Conservation (phyloP, 2,888 invertebrate species). For the Hecatera dysodea region DNA sequence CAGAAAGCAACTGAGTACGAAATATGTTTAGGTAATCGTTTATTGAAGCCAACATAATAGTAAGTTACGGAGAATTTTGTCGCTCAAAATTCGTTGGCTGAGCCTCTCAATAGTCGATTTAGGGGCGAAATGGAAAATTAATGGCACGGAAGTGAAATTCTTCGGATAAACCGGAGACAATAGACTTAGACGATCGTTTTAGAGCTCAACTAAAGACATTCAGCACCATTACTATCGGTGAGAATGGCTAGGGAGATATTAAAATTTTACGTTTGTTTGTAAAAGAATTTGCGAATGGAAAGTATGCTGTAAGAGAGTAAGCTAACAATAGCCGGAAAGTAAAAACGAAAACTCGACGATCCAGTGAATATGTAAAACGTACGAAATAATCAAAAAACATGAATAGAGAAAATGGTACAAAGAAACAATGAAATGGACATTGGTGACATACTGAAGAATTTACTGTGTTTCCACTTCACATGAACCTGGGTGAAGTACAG, state of each 20-base stretch:
- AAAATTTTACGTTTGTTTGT: slow-evolving; percentile 53
- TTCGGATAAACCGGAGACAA: slow-evolving; percentile 81
- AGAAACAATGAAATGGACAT: slow-evolving; percentile 37
- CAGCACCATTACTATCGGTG: slow-evolving; percentile 67
- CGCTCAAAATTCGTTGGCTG: slow-evolving; percentile 77
- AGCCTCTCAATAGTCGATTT: slow-evolving; percentile 83
- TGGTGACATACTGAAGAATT: slow-evolving; percentile 27
- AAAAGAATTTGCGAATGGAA: slow-evolving; percentile 37
- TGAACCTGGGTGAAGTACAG: slow-evolving; percentile 2
- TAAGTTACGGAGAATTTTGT: slow-evolving; percentile 80
- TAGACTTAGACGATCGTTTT: slow-evolving; percentile 75
- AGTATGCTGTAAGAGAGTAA: slow-evolving; percentile 15
- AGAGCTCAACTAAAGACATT: slow-evolving; percentile 73
- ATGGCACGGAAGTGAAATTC: slow-evolving; percentile 86
- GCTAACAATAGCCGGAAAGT: slow-evolving; percentile 30
- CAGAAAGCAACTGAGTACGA: slow-evolving; percentile 57
- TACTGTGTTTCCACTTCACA: slow-evolving; percentile 8
- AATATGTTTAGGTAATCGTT: slow-evolving; percentile 72
- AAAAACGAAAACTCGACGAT: slow-evolving; percentile 29
- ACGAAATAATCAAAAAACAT: slow-evolving; percentile 46
- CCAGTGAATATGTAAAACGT: slow-evolving; percentile 40
- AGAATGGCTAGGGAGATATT: slow-evolving; percentile 52
- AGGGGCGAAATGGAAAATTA: slow-evolving; percentile 86
- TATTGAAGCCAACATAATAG: slow-evolving; percentile 72
- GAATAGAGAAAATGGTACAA: slow-evolving; percentile 33